A percentile compares a stretch with the other conserved stretches of the same genome.
These are phyloP conservation scores for mouse (Mus musculus) DNA, from an alignment of 2,113 vertebrate species.

Conservation along the genomic window DNA sequence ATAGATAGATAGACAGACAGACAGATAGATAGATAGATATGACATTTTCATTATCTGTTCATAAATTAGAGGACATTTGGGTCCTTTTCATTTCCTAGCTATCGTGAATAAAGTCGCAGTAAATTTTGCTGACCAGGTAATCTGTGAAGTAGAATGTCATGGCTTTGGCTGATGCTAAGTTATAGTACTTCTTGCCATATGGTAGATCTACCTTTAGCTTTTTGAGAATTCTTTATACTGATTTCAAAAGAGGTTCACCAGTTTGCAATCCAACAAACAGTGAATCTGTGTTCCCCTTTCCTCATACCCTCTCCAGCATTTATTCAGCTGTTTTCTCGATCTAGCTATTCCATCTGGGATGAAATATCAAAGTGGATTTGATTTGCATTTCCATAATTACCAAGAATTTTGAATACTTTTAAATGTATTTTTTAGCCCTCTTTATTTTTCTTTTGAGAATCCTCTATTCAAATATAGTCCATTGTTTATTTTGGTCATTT, in stretches of 20 bases:
- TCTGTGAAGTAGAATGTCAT: not conserved
- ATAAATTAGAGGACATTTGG: not conserved
- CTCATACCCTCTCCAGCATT: not conserved
- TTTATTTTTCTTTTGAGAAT: not conserved
- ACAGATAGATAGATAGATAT: too few relatives aligned
- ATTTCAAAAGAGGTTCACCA: not conserved
- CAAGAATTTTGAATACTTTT: not conserved
- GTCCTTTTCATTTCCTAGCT: not conserved
- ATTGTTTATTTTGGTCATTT: not conserved
- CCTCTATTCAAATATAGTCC: not conserved
- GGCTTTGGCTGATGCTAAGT: not conserved
- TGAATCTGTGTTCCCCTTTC: not conserved
- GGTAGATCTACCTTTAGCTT: not conserved
- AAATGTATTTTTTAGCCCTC: not conserved
- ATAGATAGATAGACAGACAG: too few relatives aligned
- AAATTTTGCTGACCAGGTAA: not conserved
- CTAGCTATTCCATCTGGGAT: not conserved
- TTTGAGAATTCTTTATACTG: not conserved
- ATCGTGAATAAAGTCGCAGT: not conserved
- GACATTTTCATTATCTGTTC: not conserved
- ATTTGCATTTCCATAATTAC: not conserved
- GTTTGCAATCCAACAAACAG: not conserved
- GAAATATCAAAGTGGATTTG: not conserved
- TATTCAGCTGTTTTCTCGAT: not conserved
- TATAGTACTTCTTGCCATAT: too few relatives aligned